Evolutionary conservation across 2,888 invertebrate genomes (phyloP).

Genomic region (Anoplius nigerrimus): DNA sequence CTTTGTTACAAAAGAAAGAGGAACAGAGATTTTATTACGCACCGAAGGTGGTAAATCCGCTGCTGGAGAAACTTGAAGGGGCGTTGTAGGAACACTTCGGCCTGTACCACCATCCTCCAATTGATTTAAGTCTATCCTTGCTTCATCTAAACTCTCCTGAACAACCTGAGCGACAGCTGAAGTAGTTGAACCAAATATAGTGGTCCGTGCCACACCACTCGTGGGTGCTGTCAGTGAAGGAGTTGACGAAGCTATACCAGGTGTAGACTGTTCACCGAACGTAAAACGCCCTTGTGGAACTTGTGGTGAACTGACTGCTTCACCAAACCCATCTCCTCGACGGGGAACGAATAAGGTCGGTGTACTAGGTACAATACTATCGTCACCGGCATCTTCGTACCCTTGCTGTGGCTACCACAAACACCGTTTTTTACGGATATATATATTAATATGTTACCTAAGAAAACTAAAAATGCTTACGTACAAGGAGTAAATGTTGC

Average conservation of each 20-base stretch:
- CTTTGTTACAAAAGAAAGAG: neutral
- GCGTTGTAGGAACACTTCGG: slow-evolving; percentile 82
- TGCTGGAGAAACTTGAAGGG: slow-evolving; percentile 80
- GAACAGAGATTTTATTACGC: slow-evolving; percentile 16
- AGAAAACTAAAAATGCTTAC: slow-evolving; percentile 16
- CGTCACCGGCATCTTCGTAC: slow-evolving; percentile 83
- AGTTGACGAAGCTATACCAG: slow-evolving; percentile 64
- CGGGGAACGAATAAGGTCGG: slow-evolving; percentile 90
- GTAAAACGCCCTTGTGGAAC: slow-evolving; percentile 82
- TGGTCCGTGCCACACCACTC: slow-evolving; percentile 51
- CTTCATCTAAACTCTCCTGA: slow-evolving; percentile 84
- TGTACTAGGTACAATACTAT: slow-evolving; percentile 92
- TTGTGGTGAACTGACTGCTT: slow-evolving; percentile 93
- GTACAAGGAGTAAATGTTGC: slow-evolving; percentile 75
- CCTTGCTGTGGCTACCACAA: slow-evolving; percentile 75
- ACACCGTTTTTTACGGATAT: neutral
- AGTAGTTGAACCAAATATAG: slow-evolving; percentile 61
- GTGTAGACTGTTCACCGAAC: slow-evolving; percentile 78
- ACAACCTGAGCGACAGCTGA: slow-evolving; percentile 76
- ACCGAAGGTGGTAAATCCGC: slow-evolving; percentile 69
- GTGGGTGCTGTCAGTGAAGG: slow-evolving; percentile 59
- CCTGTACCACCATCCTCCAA: slow-evolving; percentile 80
- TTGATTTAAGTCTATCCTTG: slow-evolving; percentile 83
- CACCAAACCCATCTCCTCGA: slow-evolving; percentile 90
- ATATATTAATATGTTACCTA: too few species aligned